A percentile compares a stretch with the other conserved stretches of the same genome.
These are phyloP conservation scores for Microplitis mediator DNA, from an alignment of 1,140 invertebrate species.

Conservation along the genomic window DNA sequence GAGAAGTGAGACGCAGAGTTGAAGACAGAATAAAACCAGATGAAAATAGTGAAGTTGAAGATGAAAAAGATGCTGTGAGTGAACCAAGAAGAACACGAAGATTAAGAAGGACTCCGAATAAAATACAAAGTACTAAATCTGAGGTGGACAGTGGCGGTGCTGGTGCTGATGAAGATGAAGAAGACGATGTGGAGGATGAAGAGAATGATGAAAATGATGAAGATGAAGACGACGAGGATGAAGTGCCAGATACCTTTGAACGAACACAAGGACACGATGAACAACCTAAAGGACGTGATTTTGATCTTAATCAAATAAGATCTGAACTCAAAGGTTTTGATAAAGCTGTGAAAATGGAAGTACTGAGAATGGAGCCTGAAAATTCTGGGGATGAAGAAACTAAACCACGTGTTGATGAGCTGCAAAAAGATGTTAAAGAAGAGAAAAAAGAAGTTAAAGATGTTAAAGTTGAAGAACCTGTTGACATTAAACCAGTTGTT, in stretches of 20 bases:
- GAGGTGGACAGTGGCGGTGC: constrained; percentile 50
- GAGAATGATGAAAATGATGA: constrained; percentile 27
- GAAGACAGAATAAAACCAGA: constrained; percentile 58
- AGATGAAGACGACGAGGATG: constrained; percentile 51
- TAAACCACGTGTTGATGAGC: constrained; percentile 46
- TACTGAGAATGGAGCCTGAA: constrained; percentile 45
- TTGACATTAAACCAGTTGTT: constrained; percentile 18
- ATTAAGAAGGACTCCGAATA: constrained; percentile 46
- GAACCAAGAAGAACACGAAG: constrained; percentile 52
- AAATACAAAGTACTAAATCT: constrained; percentile 47
- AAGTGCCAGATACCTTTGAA: constrained; percentile 38
- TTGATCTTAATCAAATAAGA: constrained; percentile 82
- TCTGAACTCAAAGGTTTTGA: constrained; percentile 82
- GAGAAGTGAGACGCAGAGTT: constrained; percentile 50
- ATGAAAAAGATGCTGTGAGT: constrained; percentile 51
- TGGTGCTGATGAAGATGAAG: constrained; percentile 26
- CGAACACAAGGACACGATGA: constrained; percentile 41
- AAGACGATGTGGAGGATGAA: constrained; percentile 14
- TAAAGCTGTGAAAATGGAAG: constrained; percentile 65
- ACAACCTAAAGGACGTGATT: constrained; percentile 72
- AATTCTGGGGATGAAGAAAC: constrained; percentile 39
- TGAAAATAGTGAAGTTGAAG: constrained; percentile 56
- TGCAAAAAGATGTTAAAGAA: constrained; percentile 34
- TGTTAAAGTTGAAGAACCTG: constrained; percentile 37
- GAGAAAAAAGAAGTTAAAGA: constrained; percentile 37